Evolutionary conservation across 2,113 vertebrate species (phyloP).

Genomic region (Cyprinodon tularosa): DNA sequence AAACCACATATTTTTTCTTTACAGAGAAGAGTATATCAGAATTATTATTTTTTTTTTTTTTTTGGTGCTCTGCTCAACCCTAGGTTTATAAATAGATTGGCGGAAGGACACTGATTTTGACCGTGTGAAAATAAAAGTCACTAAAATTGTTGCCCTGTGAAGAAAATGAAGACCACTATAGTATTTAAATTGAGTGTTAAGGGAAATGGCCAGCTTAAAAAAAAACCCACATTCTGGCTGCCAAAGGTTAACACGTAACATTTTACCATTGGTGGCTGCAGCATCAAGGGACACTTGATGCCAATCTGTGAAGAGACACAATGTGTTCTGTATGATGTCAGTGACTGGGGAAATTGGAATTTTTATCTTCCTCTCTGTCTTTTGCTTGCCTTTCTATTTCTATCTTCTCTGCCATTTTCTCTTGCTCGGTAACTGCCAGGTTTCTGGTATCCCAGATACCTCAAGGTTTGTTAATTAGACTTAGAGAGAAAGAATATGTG

Average conservation of each 20-base stretch:
- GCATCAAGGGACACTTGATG: conserved; percentile 54
- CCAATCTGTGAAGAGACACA: conserved; percentile 61
- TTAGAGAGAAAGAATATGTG: conserved; percentile 36
- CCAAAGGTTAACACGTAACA: conserved; percentile 72
- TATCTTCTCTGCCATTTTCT: conserved; percentile 6
- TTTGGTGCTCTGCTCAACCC: conserved; percentile 67
- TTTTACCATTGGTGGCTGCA: conserved; percentile 53
- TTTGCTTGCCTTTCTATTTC: conserved; percentile 26
- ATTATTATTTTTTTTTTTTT: conserved; percentile 49
- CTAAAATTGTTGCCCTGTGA: conserved; percentile 69
- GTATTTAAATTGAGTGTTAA: conserved; percentile 56
- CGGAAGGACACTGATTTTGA: conserved; percentile 66
- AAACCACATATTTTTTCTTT: conserved; percentile 30
- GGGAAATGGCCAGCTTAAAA: conserved; percentile 54
- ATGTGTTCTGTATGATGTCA: conserved; percentile 73
- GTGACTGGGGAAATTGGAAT: conserved; percentile 77
- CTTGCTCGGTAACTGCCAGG: conserved; percentile 36
- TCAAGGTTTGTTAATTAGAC: conserved; percentile 74
- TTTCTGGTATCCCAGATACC: conserved; percentile 54
- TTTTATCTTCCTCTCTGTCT: conserved; percentile 68
- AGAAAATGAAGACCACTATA: conserved; percentile 67
- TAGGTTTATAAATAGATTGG: conserved; percentile 71
- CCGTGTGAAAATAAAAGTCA: conserved; percentile 73
- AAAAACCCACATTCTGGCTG: conserved; percentile 43
- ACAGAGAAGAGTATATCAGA: conserved; percentile 42